phyloP scores from a whole-genome alignment of 2,797 vertebrate species.

The Lithobates sylvaticus region DNA sequence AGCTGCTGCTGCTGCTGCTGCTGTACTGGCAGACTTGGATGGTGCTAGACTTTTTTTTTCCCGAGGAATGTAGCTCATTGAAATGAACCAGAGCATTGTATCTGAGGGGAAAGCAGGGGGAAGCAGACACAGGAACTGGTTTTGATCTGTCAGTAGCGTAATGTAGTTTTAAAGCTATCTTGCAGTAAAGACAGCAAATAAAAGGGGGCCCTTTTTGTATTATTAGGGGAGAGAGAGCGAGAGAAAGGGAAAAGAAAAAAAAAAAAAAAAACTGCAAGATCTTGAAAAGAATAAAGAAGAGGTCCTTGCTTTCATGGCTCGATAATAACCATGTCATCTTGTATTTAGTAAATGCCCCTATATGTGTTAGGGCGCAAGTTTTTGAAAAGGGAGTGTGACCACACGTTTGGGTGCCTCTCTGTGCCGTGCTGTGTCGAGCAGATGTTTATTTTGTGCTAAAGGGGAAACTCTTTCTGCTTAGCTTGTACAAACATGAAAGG shows the following conservation, averaged over 20 bases:
- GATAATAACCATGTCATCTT: slow-evolving; percentile 85
- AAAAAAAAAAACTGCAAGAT: slow-evolving; percentile 80
- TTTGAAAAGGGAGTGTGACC: slow-evolving; percentile 84
- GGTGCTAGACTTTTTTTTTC: slow-evolving; percentile 80
- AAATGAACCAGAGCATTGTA: slow-evolving; percentile 82
- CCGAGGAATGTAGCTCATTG: slow-evolving; percentile 77
- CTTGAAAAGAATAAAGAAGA: slow-evolving; percentile 84
- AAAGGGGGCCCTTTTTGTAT: slow-evolving; percentile 81
- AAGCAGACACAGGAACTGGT: slow-evolving; percentile 79
- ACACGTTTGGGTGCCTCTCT: slow-evolving; percentile 82
- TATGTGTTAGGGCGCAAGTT: slow-evolving; percentile 83
- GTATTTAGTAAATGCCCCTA: slow-evolving; percentile 84
- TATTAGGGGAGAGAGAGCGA: slow-evolving; percentile 64
- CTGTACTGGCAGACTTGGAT: slow-evolving; percentile 79
- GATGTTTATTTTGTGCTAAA: slow-evolving; percentile 87
- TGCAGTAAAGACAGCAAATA: slow-evolving; percentile 80
- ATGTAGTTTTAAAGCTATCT: slow-evolving; percentile 87
- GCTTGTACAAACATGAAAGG: slow-evolving; percentile 85
- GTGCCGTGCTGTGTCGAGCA: slow-evolving; percentile 83
- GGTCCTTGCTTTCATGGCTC: slow-evolving; percentile 81
- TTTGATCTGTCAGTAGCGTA: slow-evolving; percentile 85
- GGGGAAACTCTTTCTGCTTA: slow-evolving; percentile 83
- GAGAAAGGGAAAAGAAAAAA: slow-evolving; percentile 59
- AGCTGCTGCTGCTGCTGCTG: slow-evolving; percentile 61
- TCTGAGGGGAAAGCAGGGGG: slow-evolving; percentile 75